Percentiles rank a stretch among this genome's conserved stretches.
phyloP scores from a whole-genome alignment of 2,888 invertebrate genomes.

The Notodonta ziczac region DNA sequence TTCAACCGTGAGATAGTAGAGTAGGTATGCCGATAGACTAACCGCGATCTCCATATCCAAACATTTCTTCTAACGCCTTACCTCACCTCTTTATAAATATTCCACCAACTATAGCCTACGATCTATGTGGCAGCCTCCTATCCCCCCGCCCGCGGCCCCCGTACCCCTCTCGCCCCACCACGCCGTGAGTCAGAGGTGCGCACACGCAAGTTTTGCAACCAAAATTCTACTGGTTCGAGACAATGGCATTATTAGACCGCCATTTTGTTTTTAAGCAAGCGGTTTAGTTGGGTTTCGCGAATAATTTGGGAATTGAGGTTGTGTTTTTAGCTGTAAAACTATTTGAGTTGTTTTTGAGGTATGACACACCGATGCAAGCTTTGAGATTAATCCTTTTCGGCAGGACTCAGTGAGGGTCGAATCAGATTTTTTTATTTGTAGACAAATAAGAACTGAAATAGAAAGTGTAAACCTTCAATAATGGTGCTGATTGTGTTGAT shows the following conservation, averaged over 20 bases:
- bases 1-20: too few relatives aligned
- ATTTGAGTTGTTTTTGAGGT: not conserved
- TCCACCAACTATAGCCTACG: constrained; percentile 28
- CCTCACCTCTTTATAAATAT: constrained; percentile 40
- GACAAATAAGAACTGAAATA: too few relatives aligned
- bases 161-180: constrained; percentile 28
- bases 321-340: not conserved
- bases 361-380: not conserved
- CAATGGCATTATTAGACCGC: constrained; percentile 82
- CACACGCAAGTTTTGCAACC: constrained; percentile 80
- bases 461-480: too few relatives aligned
- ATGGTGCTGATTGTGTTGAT: too few relatives aligned
- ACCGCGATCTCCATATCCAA: constrained; percentile 7
- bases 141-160: constrained; percentile 23
- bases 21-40: too few relatives aligned
- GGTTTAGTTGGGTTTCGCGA: not conserved
- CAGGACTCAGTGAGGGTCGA: too few relatives aligned
- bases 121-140: constrained; percentile 28
- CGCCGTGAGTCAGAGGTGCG: constrained; percentile 70
- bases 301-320: not conserved
- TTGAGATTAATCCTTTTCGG: too few relatives aligned
- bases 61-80: constrained; percentile 39
- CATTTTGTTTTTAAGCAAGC: constrained; percentile 65
- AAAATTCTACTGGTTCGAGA: constrained; percentile 82
- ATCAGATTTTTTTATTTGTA: too few relatives aligned